Evolutionary conservation across 2,888 invertebrate species (phyloP), one percentile per base, ranked within the genome.

Genomic region (Tuberolachnus salignus): DNA sequence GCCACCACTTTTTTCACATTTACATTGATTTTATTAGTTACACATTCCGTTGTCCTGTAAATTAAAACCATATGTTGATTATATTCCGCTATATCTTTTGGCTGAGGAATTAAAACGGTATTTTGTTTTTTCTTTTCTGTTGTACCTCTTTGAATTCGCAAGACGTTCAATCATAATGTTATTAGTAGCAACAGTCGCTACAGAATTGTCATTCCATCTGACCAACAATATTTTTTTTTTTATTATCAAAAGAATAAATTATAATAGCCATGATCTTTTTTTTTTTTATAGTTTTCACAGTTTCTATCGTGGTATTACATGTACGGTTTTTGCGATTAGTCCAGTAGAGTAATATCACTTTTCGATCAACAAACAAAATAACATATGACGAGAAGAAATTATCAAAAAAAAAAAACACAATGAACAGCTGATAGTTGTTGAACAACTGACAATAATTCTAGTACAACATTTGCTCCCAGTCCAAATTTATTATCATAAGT

Each of bases 251-350:
- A n/a, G 61, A 49, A 42, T n/a, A 44, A 72, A 51, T 81, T 80
- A 66, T 49, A 80, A 51, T 23, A 53, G 13, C 80, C 81, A 63
- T 81, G 61, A 44, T 70, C 69, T 34, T 53, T 80, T 72, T 81
- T 69, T 61, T 75, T 81, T 72, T 78, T 73, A 71, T 81, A n/a
- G n/a, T 82, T 80, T 82, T 83, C 46, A 49, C 66, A 34, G 69
- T 63, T 14, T 83, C 78, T 69, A 82, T 82, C 82, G n/a, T n/a
- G n/a, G n/a, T n/a, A n/a, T n/a, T n/a, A n/a, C n/a, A n/a, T n/a
- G n/a, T n/a, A n/a, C n/a, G 71, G 66, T 84, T 83, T 72, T 82
- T 83, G n/a, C 83, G 51, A n/a, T 83, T 80, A 44, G 84, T 83
- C 83, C 83, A 51, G 82, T 82, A 49, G 80, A 82, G 80, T 80